Evolutionary conservation across 1,140 invertebrate species (phyloP), one percentile per base, ranked within the genome.

Genomic region (Drosophila trapezifrons): DNA sequence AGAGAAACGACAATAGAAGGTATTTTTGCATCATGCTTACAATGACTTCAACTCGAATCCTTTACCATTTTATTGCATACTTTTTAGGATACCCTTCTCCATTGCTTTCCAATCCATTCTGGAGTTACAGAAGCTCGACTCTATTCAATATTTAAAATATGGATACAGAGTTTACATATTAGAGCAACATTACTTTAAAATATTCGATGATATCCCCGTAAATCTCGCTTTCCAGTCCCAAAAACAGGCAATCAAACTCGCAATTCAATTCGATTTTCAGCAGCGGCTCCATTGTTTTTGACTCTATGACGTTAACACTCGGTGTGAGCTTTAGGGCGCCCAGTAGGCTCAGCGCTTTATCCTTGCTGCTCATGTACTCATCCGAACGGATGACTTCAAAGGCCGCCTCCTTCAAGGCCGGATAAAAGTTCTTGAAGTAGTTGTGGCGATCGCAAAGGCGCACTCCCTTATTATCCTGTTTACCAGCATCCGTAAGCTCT

Each of bases 391-490:
- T 32, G 2, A 52, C 63, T 0, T n/a, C n/a, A n/a, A n/a, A n/a
- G n/a, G n/a, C n/a, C n/a, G n/a, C n/a, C n/a, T n/a, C n/a, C n/a
- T n/a, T 73, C 35, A 91, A 20, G 2, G 67, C 42, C 0, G 65
- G 54, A 46, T 64, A 71, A 35, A 59, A 91, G 8, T 42, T 78
- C 42, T 84, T 86, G 10, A 91, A 91, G 52, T 87, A 91, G 42
- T 91, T 81, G 64, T 91, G 90, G 3, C 87, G 77, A 75, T 91
- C 87, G 32, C 75, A 73, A 1, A 91, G 20, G 2, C 55, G 73
- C 2, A 77, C 9, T 1, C 65, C 57, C 1, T 15, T 37, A 4
- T 52, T 52, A 0, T 84, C 69, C 0, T 67, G 42, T 7, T 12
- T 46, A 5, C 62, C 77, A 1, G 77, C 45, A 7, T 90, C 90